These are phyloP conservation scores for Syngnathus rostellatus DNA, from an alignment of 2,797 vertebrate genomes.

Conservation along the genomic window DNA sequence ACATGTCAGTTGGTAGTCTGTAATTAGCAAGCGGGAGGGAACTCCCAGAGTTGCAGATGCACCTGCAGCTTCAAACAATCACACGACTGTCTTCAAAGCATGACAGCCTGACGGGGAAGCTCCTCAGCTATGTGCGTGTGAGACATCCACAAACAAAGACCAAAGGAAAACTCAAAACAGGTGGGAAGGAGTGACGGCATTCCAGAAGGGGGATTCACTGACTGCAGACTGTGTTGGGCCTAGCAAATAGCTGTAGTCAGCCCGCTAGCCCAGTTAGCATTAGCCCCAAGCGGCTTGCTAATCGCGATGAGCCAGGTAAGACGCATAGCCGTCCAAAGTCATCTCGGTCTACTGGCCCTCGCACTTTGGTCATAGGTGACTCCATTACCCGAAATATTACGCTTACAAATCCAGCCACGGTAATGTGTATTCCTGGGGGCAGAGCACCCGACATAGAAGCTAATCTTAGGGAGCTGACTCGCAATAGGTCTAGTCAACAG, in stretches of 20 bases:
- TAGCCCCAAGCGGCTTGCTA: no score
- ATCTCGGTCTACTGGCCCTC: no score
- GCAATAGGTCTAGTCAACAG: no score
- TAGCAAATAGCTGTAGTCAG: not conserved
- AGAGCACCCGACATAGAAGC: no score
- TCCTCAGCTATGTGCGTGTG: not conserved
- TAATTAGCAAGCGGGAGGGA: not conserved
- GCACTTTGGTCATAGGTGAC: no score
- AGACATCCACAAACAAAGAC: not conserved
- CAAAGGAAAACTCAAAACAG: not conserved
- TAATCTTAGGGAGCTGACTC: no score
- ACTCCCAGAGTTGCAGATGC: not conserved
- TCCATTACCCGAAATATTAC: no score
- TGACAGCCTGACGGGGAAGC: not conserved
- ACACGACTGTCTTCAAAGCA: not conserved
- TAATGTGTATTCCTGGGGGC: no score
- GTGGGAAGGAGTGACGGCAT: not conserved
- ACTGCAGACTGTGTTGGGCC: not conserved
- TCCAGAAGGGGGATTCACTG: not conserved
- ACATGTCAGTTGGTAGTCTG: not conserved
- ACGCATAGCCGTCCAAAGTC: no score
- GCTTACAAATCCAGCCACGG: no score
- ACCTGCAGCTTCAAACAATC: conserved; percentile 5
- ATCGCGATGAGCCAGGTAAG: no score
- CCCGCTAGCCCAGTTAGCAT: no score